Base-by-base conservation (phyloP, 2,113 vertebrate species). In the Ochotona princeps region DNA sequence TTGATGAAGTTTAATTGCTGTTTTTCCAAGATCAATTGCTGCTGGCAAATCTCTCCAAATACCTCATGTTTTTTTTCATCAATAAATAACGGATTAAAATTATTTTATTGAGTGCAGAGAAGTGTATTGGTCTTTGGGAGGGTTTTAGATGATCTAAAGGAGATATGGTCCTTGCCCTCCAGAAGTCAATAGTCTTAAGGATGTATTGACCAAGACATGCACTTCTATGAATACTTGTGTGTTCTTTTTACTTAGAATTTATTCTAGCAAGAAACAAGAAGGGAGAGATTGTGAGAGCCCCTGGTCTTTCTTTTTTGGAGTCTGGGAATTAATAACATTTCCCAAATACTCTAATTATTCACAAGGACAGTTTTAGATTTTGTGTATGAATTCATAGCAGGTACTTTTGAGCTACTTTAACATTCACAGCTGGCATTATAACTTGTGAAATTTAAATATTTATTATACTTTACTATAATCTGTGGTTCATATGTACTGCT, bases 81-180 rank as follows among this genome's bases (percentile, higher is more conserved):
- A 93, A 96, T 94, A 96, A 94, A 63, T 95, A 94, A 94, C 92
- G 51, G 89, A 97, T 95, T 96, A 96, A 93, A 97, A 94, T 90
- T 87, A 94, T 93, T 97, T 96, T 87, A 89, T 93, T 93, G 85
- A 94, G 78, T 87, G 18, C 26, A 96, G 83, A 94, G n/a, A 60
- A 91, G 60, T 84, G 73, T 89, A 84, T 90, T 94, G 67, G 76
- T 83, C 57, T 91, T 94, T 84, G 65, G 65, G 69, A 94, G 30
- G 38, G 76, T 66, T 92, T 96, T 89, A 65, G 74, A 70, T 87
- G 26, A 90, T 94, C 72, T 90, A 63, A 76, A 90, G 89, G 69
- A 94, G 44, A 93, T 28, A 83, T 11, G 9, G 70, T 89, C 81
- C 83, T 91, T 92, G 70, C 70, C 80, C 38, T 80, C 81, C n/a